These are phyloP conservation scores for Hyperoodon ampullatus DNA, from an alignment of 2,113 vertebrate species.

Conservation along the genomic window DNA sequence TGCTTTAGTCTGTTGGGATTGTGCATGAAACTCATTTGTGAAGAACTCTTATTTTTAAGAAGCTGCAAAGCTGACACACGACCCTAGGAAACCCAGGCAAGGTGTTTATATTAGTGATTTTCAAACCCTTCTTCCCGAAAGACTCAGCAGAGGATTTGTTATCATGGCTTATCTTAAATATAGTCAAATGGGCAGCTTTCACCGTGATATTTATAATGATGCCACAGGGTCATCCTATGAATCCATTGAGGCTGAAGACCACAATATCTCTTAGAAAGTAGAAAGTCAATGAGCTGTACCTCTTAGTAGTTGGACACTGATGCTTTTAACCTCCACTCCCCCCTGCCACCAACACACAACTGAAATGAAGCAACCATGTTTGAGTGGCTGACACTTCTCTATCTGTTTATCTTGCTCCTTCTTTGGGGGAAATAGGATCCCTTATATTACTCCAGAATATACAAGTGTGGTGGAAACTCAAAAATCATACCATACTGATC, in stretches of 20 bases:
- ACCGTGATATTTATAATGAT: not conserved
- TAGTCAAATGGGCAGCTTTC: not conserved
- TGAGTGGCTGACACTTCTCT: not conserved
- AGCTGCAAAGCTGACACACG: not conserved
- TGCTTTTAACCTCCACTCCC: not conserved
- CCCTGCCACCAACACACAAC: not conserved
- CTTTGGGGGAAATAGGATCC: not conserved
- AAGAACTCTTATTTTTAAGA: conserved; percentile 28
- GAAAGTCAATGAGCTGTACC: not conserved
- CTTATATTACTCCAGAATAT: not conserved
- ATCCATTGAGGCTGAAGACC: not conserved
- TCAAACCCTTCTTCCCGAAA: not conserved
- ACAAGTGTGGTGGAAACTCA: not conserved
- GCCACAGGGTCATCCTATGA: not conserved
- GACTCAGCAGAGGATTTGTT: not conserved
- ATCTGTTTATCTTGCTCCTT: not conserved
- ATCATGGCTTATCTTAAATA: not conserved
- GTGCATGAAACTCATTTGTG: not conserved
- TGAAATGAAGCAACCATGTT: not conserved
- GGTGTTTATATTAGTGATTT: conserved; percentile 5
- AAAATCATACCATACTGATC: not conserved
- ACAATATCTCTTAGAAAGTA: not conserved
- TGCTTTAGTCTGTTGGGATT: not conserved
- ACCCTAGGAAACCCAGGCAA: not conserved
- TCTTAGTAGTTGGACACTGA: not conserved